Base-by-base conservation (phyloP, 2,888 invertebrate genomes). In the Machimus atricapillus region DNA sequence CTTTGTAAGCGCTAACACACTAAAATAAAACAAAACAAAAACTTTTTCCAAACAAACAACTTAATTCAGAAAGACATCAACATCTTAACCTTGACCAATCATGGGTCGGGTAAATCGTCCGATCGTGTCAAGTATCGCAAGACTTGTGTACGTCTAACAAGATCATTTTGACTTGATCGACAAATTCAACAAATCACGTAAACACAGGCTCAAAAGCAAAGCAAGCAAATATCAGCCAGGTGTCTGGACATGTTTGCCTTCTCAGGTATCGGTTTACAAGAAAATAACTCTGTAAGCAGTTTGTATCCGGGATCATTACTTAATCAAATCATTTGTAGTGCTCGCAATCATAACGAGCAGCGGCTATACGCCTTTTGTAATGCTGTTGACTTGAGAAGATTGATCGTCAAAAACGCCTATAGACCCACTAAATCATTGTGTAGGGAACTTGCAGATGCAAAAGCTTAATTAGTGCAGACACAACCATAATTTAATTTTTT, bases 1-100 rank as follows among this genome's bases (percentile, higher is more conserved):
- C 91, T 91, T 73, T 89, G 89, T 23, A n/a, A 40, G 66, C 56
- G n/a, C 66, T 86, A 86, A 86, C 23, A 31, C 56, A 85, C 66
- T 87, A 87, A 87, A 58, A 85, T 40, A 40, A 40, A 58, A 40
- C 66, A 56, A 56, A 56, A 56, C n/a, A 56, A 56, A 1, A 56
- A 56, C 5, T 56, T 23, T 66, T 23, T 66, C 66, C 66, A 66
- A 19, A 66, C 66, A 66, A 66, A 66, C 19, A 66, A 66, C 23
- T 66, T 66, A 9, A 8, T 9, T 66, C 66, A 66, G 66, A 66
- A 66, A 23, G 27, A 66, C n/a, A 66, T 66, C 66, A 27, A 66
- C 27, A 23, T 66, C 66, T 66, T 27, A 27, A 27, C 66, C 66
- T 66, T 66, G 66, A 19, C 19, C 23, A 66, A 23, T 23, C 66